A percentile compares a stretch with the other conserved stretches of the same genome.
Evolutionary conservation across 2,797 vertebrate genomes (phyloP).

Genomic region (Podarcis siculus): DNA sequence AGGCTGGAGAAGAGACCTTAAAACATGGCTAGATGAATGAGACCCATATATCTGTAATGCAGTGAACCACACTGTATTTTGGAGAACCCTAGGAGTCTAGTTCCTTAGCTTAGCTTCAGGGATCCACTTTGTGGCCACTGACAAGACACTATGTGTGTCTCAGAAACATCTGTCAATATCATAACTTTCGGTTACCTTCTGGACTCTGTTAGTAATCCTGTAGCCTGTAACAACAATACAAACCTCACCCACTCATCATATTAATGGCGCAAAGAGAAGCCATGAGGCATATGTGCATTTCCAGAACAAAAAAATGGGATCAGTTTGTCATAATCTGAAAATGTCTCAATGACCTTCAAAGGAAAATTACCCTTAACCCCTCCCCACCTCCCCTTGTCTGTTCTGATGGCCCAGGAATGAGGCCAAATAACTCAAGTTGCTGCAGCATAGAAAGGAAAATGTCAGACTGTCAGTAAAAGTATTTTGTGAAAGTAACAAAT

Average conservation of each 20-base stretch:
- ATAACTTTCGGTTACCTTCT: neutral
- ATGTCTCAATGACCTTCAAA: constrained; percentile 21
- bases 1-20: neutral
- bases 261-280: constrained; percentile 38
- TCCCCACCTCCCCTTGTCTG: neutral
- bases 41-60: neutral
- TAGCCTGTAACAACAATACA: neutral
- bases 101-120: neutral
- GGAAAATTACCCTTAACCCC: constrained; percentile 25
- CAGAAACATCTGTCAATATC: neutral
- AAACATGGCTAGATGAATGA: neutral
- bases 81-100: neutral
- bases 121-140: neutral
- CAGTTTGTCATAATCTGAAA: constrained; percentile 35
- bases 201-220: neutral
- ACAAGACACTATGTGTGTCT: neutral
- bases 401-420: neutral
- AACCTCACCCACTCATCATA: neutral
- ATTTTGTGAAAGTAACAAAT: constrained; percentile 1
- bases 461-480: neutral
- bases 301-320: constrained; percentile 17
- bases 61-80: neutral
- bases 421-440: constrained; percentile 8
- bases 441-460: constrained; percentile 3
- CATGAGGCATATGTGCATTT: neutral